Percentiles rank a stretch among this genome's conserved stretches.
Conservation (phyloP, 1,140 invertebrate genomes). For the Leptinotarsa defecta region DNA sequence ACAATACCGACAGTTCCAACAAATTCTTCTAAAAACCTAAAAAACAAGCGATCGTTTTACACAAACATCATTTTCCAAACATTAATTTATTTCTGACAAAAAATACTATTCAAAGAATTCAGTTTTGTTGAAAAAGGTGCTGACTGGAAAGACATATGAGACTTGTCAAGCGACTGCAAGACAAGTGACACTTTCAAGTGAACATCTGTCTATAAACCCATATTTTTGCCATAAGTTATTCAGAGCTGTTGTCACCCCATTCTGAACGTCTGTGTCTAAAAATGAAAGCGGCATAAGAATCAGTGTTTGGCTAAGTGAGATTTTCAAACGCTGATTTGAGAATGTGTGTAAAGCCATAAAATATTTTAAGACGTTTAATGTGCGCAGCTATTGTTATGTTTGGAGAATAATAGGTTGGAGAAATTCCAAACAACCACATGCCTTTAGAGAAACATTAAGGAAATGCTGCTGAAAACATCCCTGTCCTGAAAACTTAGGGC, state of each 20-base stretch:
- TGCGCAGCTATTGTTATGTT: not conserved
- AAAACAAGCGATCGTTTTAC: not conserved
- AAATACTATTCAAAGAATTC: slow-evolving; percentile 1
- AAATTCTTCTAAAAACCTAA: not conserved
- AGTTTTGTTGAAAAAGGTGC: slow-evolving; percentile 25
- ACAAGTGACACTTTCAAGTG: slow-evolving; percentile 11
- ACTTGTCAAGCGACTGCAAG: slow-evolving; percentile 2
- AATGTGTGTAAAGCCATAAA: not conserved
- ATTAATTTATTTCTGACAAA: not conserved
- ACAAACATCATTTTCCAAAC: not conserved
- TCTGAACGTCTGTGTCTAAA: slow-evolving; percentile 9
- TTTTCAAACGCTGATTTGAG: slow-evolving; percentile 17
- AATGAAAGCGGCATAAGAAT: slow-evolving; percentile 10
- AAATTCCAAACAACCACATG: not conserved
- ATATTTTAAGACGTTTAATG: slow-evolving; percentile 1
- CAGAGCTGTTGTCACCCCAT: slow-evolving; percentile 13
- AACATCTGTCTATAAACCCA: slow-evolving; percentile 4
- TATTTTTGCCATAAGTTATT: slow-evolving; percentile 23
- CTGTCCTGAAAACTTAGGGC: slow-evolving; percentile 8
- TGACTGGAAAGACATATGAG: slow-evolving; percentile 23
- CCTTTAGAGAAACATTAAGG: not conserved
- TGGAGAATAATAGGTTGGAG: not conserved
- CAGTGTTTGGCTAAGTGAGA: slow-evolving; percentile 19
- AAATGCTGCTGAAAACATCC: slow-evolving; percentile 5
- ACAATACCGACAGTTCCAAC: too few species aligned